A percentile compares a stretch with the other conserved stretches of the same genome.
These are phyloP conservation scores for Alaudala cheleensis DNA, from an alignment of 2,113 vertebrate species.

Conservation along the genomic window DNA sequence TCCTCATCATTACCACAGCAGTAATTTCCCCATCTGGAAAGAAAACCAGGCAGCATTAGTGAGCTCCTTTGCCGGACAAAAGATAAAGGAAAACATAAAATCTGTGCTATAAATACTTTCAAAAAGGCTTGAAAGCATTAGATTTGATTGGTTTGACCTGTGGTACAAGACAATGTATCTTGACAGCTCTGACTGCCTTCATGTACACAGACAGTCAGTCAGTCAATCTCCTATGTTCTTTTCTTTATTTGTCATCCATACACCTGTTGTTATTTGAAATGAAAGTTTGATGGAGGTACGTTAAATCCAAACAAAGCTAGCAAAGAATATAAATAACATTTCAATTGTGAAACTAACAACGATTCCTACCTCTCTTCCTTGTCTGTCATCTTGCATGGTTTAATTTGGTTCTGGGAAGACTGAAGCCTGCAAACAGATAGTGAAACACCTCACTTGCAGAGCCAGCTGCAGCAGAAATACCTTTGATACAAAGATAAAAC, in stretches of 20 bases:
- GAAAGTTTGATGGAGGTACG: background rate
- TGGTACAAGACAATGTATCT: background rate
- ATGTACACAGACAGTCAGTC: background rate
- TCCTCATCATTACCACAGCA: background rate
- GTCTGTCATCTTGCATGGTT: background rate
- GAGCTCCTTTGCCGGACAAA: background rate
- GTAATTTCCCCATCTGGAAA: background rate
- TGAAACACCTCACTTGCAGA: slow-evolving; percentile 85
- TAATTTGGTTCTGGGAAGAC: slow-evolving; percentile 95
- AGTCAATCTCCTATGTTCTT: background rate
- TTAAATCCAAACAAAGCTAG: background rate
- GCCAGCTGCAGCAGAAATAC: slow-evolving; percentile 74
- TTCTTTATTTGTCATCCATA: background rate
- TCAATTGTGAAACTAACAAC: background rate
- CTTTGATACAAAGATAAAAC: slow-evolving; percentile 85
- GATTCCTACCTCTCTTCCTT: background rate
- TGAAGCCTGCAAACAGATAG: slow-evolving; percentile 88
- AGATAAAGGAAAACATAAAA: background rate
- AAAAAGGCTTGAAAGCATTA: background rate
- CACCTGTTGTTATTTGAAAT: background rate
- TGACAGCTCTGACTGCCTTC: background rate
- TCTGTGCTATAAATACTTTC: background rate
- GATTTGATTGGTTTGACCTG: background rate
- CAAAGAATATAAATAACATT: background rate
- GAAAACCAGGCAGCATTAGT: background rate